Evolutionary conservation across 2,888 invertebrate species (phyloP), one percentile per base, ranked within the genome.

Genomic region (Epinotia brunnichana): DNA sequence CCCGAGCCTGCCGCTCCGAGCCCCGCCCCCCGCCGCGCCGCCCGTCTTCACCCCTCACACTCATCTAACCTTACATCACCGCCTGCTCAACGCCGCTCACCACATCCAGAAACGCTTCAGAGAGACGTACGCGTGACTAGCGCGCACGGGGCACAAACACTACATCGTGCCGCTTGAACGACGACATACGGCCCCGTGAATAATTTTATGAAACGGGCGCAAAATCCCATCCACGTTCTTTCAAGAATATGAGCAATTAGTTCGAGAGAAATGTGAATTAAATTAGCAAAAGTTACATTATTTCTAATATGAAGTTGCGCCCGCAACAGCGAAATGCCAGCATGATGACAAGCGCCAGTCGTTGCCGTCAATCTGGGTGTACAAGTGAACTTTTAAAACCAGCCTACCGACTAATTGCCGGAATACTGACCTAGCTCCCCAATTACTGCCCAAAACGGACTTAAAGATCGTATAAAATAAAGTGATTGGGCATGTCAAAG

Each of bases 71-170:
- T 87, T 91, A 24, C 91, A 92, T 84, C 86, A 90, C 83, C 95
- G 96, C 74, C 94, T 96, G 62, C 90, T 95, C 76, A 95, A 94
- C 83, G 96, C 96, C 5, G 96, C 96, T 70, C 96, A 96, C 80
- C 94, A 95, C 82, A 92, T 96, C 78, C 96, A 96, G 86, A 95
- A 95, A 83, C 94, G 96, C 72, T 95, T 96, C 87, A 91, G 94
- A 77, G 95, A 96, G 84, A 95, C 96, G 39, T 96, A 96, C 87
- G 95, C 95, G 79, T 95, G 92, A 93, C 90, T 90, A 87, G 87
- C 80, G 73, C 86, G 85, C 74, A 74, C 67, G 72, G 79, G 78
- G 74, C 78, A 77, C 73, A 74, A 77, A 69, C 68, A 78, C 56
- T 74, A 78, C 69, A 82, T 85, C 73, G 77, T 77, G 61, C 81